A percentile compares a stretch with the other conserved stretches of the same genome.
phyloP scores from a whole-genome alignment of 2,888 invertebrate genomes.

The Drosophila dives region DNA sequence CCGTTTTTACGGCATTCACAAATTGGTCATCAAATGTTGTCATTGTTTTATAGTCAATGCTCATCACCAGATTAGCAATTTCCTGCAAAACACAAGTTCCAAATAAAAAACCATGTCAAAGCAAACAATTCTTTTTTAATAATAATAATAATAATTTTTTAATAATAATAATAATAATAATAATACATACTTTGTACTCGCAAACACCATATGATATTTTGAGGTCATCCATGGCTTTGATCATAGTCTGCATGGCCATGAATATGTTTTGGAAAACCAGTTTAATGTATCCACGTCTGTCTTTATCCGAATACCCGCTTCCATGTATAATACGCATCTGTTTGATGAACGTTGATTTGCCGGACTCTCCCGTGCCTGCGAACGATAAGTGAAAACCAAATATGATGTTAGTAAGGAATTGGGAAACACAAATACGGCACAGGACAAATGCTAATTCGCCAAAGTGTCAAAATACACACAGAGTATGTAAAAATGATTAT shows the following conservation, averaged over 20 bases:
- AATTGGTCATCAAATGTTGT: conserved; percentile 99
- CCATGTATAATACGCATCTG: conserved; percentile 99
- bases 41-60: conserved; percentile 99
- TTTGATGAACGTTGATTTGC: conserved; percentile 99
- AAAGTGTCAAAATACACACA: conserved; percentile 33
- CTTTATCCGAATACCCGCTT: conserved; percentile 99
- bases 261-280: conserved; percentile 99
- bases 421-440: conserved; percentile 6
- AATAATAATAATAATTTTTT: conserved; percentile 67
- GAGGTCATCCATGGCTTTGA: conserved; percentile 99
- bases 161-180: too few species aligned
- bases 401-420: conserved; percentile 20
- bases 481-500: background rate
- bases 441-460: conserved; percentile 30
- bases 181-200: conserved; percentile 92
- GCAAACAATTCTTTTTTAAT: background rate
- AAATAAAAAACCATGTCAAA: background rate
- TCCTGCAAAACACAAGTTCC: conserved; percentile 87
- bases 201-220: conserved; percentile 97
- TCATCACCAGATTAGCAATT: conserved; percentile 97
- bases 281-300: conserved; percentile 99
- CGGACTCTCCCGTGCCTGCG: conserved; percentile 95
- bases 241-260: conserved; percentile 99
- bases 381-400: conserved; percentile 11
- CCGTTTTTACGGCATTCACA: conserved; percentile 97